Base-by-base conservation (phyloP, 1,140 invertebrate species). In the Anadara kagoshimensis region DNA sequence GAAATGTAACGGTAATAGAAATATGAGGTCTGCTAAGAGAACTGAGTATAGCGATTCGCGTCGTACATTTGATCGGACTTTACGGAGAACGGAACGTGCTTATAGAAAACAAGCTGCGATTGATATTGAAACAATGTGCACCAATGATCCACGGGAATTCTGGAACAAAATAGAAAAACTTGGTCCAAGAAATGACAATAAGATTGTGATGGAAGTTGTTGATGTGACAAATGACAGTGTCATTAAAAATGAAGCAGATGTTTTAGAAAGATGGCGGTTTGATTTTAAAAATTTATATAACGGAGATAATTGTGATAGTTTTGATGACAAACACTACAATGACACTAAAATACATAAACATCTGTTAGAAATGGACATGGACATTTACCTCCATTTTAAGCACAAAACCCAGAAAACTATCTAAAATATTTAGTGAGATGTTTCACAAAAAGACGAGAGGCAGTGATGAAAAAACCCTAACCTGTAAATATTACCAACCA, bases 91-190 rank as follows among this genome's bases (percentile, higher is more conserved):
- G 1, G 74, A 79, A 54, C 49, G 77, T 0, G 12, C 53, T 20
- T 73, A 76, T 41, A 66, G 43, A 53, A 14, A 22, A 16, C 24
- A 10, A 12, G 12, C 22, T 12, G 16, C 43, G 4, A 18, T 47
- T 14, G 58, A 73, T 26, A 79, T 79, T n/a, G 75, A 77, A 41
- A 36, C 59, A 20, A 59, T 79, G 59, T 29, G 36, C 12, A 77
- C 57, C 0, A 71, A 45, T 5, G 59, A 77, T 41, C 75, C 78
- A 10, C 67, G 53, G 11, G 70, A 76, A 24, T 79, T 79, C 43
- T 79, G 78, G 75, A 56, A 58, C 0, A 65, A 77, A 20, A 75
- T 80, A n/a, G 44, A 68, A 47, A 53, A 62, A 2, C 49, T 80
- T 1, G 78, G 78, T 0, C 78, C 75, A 8, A 68, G 20, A 47